Percentiles rank a stretch among this genome's conserved stretches.
Conservation (phyloP, 2,113 vertebrate species). For the Gallinago paraguaiae region DNA sequence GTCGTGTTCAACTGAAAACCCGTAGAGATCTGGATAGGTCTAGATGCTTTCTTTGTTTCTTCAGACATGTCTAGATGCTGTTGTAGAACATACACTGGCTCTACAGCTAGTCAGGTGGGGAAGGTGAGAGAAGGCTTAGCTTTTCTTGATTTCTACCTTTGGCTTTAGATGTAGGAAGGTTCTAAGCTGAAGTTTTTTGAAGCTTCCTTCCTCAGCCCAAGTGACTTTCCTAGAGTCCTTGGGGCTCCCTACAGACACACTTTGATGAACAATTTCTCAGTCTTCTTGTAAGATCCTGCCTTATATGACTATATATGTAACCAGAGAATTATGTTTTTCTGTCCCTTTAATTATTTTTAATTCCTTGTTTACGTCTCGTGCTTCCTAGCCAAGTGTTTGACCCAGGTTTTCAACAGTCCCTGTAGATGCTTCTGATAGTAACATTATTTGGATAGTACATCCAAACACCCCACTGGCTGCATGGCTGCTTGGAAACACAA, state of each 20-base stretch:
- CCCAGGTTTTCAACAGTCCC: neutral
- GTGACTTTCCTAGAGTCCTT: neutral
- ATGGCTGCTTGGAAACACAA: neutral
- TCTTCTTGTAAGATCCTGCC: neutral
- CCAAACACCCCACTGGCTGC: neutral
- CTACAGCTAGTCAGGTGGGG: neutral
- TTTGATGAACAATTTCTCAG: neutral
- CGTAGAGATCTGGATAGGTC: neutral
- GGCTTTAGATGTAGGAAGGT: neutral
- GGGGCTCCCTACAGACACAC: rapidly evolving
- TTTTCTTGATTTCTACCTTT: neutral
- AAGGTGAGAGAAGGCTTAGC: neutral
- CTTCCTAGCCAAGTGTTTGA: neutral
- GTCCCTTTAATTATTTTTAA: neutral
- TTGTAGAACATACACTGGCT: neutral
- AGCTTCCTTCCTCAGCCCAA: neutral
- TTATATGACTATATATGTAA: neutral
- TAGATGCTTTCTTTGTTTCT: neutral
- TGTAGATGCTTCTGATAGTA: neutral
- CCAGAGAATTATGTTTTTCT: neutral
- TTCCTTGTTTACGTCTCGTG: neutral
- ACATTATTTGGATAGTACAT: neutral
- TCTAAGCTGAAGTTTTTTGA: neutral
- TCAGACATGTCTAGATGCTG: neutral
- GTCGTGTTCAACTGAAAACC: neutral